Conservation (phyloP, 2,888 invertebrate species). For the Apamea anceps region DNA sequence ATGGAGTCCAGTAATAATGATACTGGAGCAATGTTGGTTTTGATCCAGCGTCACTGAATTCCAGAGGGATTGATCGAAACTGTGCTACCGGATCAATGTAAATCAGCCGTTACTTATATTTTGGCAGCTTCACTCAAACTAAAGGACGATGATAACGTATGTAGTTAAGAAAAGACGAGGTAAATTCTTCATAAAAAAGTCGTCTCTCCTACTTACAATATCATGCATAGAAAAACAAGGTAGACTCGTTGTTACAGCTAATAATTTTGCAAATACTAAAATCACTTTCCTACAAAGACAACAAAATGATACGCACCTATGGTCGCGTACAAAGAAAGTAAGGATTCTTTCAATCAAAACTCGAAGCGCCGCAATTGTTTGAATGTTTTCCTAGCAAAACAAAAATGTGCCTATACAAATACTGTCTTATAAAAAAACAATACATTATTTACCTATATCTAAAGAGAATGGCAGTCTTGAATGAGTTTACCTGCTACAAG, state of each 20-base stretch:
- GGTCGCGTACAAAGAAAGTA: neutral
- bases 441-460: conserved; percentile 1
- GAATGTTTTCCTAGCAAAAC: neutral
- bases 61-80: neutral
- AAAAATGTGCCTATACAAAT: neutral
- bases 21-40: neutral
- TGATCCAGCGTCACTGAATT: neutral
- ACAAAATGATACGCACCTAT: conserved; percentile 1
- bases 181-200: neutral
- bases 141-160: no score
- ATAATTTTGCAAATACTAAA: neutral
- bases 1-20: neutral
- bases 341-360: conserved; percentile 10
- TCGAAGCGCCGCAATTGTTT: neutral
- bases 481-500: conserved; percentile 46
- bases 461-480: conserved; percentile 32
- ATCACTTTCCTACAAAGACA: neutral
- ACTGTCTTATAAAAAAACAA: conserved; percentile 21
- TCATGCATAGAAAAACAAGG: neutral
- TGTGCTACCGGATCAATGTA: neutral
- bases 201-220: neutral
- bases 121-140: neutral
- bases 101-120: neutral
- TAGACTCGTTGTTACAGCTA: neutral
- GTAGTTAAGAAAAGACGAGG: no score